These are phyloP conservation scores for Chiridota heheva DNA, from an alignment of 35 echinoderm and acorn worm species.

Conservation along the genomic window DNA sequence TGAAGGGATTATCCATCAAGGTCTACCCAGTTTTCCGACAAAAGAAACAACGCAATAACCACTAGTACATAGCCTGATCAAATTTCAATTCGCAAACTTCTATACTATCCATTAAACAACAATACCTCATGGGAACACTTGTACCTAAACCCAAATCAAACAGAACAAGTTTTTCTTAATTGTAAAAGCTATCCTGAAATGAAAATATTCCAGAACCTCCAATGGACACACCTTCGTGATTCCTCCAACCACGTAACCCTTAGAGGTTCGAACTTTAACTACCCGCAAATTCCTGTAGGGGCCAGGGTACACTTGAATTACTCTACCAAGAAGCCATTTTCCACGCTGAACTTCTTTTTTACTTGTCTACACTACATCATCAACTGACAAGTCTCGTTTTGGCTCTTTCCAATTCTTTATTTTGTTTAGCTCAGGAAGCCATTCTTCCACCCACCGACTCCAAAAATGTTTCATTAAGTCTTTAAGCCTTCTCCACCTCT, in stretches of 20 bases:
- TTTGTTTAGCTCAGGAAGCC: not conserved
- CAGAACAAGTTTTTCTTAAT: too few species aligned
- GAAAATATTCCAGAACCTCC: not conserved
- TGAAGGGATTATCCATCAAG: too few species aligned
- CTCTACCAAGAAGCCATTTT: not conserved
- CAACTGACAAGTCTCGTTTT: not conserved
- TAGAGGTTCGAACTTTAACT: not conserved
- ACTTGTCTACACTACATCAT: slow-evolving; percentile 1
- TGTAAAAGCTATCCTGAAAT: too few species aligned
- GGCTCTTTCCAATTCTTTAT: slow-evolving; percentile 20
- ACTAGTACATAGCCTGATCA: too few species aligned
- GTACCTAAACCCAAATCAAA: too few species aligned
- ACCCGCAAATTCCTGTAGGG: not conserved
- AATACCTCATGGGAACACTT: too few species aligned
- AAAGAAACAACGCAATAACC: too few species aligned
- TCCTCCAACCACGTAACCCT: not conserved
- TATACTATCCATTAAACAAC: too few species aligned
- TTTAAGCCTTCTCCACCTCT: slow-evolving; percentile 2
- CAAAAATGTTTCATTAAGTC: slow-evolving; percentile 16
- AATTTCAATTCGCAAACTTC: too few species aligned
- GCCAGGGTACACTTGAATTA: not conserved
- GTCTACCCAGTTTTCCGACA: too few species aligned
- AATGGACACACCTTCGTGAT: too few species aligned
- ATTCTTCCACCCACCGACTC: slow-evolving; percentile 5
- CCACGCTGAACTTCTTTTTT: slow-evolving; percentile 17